A percentile compares a stretch with the other conserved stretches of the same genome.
phyloP scores from a whole-genome alignment of 2,113 vertebrate species.

The Pelusios castaneus region DNA sequence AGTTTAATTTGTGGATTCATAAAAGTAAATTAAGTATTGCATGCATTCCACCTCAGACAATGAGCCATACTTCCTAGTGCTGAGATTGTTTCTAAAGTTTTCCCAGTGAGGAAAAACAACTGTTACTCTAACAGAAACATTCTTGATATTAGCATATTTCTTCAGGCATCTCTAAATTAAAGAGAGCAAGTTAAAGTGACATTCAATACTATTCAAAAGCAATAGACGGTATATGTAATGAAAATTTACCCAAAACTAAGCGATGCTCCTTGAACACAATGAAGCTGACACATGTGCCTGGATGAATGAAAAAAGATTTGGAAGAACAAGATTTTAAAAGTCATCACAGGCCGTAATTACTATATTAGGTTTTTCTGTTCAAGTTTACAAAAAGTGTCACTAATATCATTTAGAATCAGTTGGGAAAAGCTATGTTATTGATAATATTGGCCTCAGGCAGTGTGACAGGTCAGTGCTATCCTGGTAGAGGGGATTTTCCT shows the following conservation, averaged over 20 bases:
- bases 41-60: not conserved
- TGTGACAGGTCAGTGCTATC: not conserved
- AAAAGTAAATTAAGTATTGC: not conserved
- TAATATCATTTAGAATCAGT: not conserved
- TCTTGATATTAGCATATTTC: slow-evolving; percentile 26
- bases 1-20: not conserved
- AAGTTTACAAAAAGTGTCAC: not conserved
- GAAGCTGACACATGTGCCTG: not conserved
- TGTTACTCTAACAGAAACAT: not conserved
- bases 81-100: not conserved
- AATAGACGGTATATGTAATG: not conserved
- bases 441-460: not conserved
- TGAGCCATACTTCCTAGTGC: not conserved
- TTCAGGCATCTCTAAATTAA: slow-evolving; percentile 25
- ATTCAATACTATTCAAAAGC: not conserved
- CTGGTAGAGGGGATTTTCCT: no score
- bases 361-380: not conserved
- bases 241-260: not conserved
- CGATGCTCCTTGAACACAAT: not conserved
- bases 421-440: not conserved
- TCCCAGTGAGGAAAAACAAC: slow-evolving; percentile 15
- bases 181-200: slow-evolving; percentile 12
- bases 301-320: not conserved
- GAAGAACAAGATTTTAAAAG: not conserved
- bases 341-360: not conserved